Percentiles rank a stretch among this genome's conserved stretches.
Conservation (phyloP, 2,113 vertebrate species). For the Hemiscyllium ocellatum region DNA sequence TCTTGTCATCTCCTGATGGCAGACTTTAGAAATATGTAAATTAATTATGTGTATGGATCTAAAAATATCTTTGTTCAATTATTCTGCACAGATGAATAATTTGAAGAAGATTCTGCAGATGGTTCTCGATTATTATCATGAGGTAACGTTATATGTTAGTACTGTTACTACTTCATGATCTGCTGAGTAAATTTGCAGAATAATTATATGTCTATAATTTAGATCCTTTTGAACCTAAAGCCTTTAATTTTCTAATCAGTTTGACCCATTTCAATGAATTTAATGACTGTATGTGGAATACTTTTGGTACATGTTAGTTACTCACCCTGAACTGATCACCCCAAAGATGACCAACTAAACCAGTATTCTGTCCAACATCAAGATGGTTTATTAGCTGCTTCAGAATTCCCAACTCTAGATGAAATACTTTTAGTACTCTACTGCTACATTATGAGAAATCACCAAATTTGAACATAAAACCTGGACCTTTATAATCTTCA, state of each 20-base stretch:
- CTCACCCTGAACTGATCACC: background rate
- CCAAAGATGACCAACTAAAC: background rate
- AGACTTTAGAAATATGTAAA: background rate
- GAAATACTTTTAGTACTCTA: too few species aligned
- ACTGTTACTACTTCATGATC: background rate
- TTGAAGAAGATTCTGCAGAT: constrained; percentile 95
- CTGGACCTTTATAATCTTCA: background rate
- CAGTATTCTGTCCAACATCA: too few species aligned
- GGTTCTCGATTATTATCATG: constrained; percentile 87
- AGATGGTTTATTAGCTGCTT: background rate
- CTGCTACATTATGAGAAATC: too few species aligned
- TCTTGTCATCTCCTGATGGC: background rate
- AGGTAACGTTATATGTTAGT: constrained; percentile 61
- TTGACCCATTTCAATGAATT: background rate
- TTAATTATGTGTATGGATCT: background rate
- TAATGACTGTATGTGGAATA: background rate
- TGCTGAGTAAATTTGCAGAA: background rate
- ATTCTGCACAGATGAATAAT: constrained; percentile 74
- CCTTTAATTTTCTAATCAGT: background rate
- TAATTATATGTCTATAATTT: background rate
- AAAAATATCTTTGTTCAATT: background rate
- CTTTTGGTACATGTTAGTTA: background rate
- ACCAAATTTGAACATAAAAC: too few species aligned
- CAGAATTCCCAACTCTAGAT: background rate
- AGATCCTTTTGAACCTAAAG: background rate